Evolutionary conservation across 2,888 invertebrate species (phyloP).

Genomic region (Parascotia fuliginaria): DNA sequence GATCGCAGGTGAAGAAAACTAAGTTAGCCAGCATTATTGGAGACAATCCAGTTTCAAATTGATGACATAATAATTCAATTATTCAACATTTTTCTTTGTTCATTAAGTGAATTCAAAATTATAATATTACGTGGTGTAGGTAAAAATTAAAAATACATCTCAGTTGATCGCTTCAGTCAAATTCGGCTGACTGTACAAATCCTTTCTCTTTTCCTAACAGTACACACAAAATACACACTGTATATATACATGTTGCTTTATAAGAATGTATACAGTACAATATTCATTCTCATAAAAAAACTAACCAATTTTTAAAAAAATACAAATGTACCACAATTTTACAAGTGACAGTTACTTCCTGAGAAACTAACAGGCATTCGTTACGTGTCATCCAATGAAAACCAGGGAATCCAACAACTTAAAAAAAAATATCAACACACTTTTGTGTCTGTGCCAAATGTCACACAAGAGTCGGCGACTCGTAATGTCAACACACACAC

Average conservation of each 20-base stretch:
- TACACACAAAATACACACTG: too few relatives aligned
- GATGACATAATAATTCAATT: too few relatives aligned
- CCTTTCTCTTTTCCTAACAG: too few relatives aligned
- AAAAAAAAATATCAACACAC: constrained; percentile 19
- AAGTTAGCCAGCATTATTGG: background rate
- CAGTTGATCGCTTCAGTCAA: too few relatives aligned
- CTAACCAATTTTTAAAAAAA: background rate
- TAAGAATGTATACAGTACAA: too few relatives aligned
- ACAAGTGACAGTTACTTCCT: background rate
- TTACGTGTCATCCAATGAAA: constrained; percentile 11
- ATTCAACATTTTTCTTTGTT: too few relatives aligned
- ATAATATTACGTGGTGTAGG: too few relatives aligned
- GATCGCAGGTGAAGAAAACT: background rate
- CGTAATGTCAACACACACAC: constrained; percentile 53
- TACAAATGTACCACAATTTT: background rate
- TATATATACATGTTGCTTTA: too few relatives aligned
- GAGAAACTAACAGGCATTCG: background rate
- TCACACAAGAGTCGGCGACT: constrained; percentile 41
- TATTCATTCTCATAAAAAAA: background rate
- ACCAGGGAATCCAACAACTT: constrained; percentile 16
- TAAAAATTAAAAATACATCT: too few relatives aligned
- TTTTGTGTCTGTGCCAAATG: constrained; percentile 45
- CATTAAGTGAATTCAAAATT: too few relatives aligned
- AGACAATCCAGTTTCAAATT: too few relatives aligned
- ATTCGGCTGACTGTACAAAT: too few relatives aligned